Evolutionary conservation across 2,797 vertebrate species (phyloP), one percentile per base, ranked within the genome.

Genomic region (Babyrousa celebensis): DNA sequence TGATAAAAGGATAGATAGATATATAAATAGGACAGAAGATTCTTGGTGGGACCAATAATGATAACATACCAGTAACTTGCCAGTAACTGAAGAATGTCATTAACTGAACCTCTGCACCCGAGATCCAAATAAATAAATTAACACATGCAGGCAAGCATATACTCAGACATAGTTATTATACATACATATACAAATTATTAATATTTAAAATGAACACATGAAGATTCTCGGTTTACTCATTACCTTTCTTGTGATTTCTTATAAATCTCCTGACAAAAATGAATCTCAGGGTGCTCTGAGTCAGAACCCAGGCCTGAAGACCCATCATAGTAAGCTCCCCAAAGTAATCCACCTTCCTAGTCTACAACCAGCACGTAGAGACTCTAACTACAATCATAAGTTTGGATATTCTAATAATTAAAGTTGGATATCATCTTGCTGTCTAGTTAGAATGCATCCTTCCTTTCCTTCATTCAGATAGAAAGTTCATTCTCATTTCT

Each of bases 401-500:
- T 40, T 74, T 54, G 48, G 58, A 79, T 82, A 79, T 85, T 95
- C 92, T 79, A 80, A 60, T 70, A 79, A 62, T 78, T 93, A 78
- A 71, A 95, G 12, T 40, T 83, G 48, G 27, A 70, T 72, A 67
- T 63, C 29, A 91, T n/a, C 60, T 89, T 91, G 85, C 95, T 79
- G 16, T 63, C 65, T 93, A 77, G 63, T 85, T 82, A 93, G 62
- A 78, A 83, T 60, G 12, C 32, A 75, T 83, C 8, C 3, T 77
- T 80, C 58, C 21, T 93, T 94, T 78, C 71, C 58, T 89, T 84
- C 36, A 87, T 89, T 84, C 36, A 87, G 21, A 86, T 7, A 83
- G 23, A 5, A 83, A 68, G 32, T 67, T 92, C 82, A 92, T 90
- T 96, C 92, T 85, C 82, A 77, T 92, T 90, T 95, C 58, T 91